Base-by-base conservation (phyloP, 2,888 invertebrate species). In the Druceiella hillmani region DNA sequence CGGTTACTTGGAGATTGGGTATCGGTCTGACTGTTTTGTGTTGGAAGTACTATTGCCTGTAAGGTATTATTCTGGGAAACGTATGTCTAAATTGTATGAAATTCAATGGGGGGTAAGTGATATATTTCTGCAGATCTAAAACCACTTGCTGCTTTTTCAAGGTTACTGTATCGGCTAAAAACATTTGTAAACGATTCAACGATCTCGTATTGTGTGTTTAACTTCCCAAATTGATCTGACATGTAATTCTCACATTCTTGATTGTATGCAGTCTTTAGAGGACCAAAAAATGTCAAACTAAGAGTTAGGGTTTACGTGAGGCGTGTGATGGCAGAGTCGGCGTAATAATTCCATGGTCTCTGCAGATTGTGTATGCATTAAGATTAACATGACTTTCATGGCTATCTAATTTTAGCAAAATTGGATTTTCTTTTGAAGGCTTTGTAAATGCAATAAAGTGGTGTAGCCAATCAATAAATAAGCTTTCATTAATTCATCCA, bases 271-370 rank as follows among this genome's bases (percentile, higher is more conserved):
- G 31, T 35, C 35, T 54, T 54, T 3, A 54, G 37, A 10, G 54
- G 48, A 6, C 39, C 41, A 36, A 46, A 54, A 40, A 50, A 46
- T 11, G 46, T 27, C 3, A 49, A n/a, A n/a, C n/a, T n/a, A n/a
- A n/a, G n/a, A 28, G 27, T 54, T 52, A 17, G 52, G 46, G 11
- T 7, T 36, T 31, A 26, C 52, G 52, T n/a, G 49, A 46, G 2
- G 46, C 42, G 33, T 54, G 52, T 2, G 53, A 51, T n/a, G 51
- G 52, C 10, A 52, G 22, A 4, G 47, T 46, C 2, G 51, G n/a
- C n/a, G 50, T 13, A 14, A 37, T 17, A 13, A 53, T 49, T 20
- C 47, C 31, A 37, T 50, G 42, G 11, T 42, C 28, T 20, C 39
- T 22, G 30, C 44, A 45, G 33, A 40, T 44, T 3, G 43, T 30